phyloP scores from a whole-genome alignment of 64 coral and sea anemone species.

The Pocillopora damicornis region DNA sequence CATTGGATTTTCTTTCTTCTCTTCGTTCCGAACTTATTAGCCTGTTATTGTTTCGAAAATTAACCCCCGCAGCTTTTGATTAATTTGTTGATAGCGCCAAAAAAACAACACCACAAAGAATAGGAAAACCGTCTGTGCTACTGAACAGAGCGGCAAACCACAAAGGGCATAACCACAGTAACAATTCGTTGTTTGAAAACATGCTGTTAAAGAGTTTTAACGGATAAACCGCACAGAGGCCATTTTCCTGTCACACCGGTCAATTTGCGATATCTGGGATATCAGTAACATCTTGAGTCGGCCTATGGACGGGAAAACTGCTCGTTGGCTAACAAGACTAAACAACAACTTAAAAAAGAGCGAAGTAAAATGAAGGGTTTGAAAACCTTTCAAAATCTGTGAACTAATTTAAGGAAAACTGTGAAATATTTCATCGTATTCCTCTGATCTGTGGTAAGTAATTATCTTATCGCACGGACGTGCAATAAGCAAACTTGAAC shows the following conservation, averaged over 20 bases:
- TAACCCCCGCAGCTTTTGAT: neutral
- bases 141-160: neutral
- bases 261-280: slow-evolving; percentile 24
- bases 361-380: neutral
- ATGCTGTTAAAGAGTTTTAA: slow-evolving; percentile 27
- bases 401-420: neutral
- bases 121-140: neutral
- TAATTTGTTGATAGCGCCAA: slow-evolving; percentile 16
- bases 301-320: slow-evolving; percentile 5
- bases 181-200: slow-evolving; percentile 36
- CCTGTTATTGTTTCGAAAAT: slow-evolving; percentile 37
- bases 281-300: neutral
- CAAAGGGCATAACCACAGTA: slow-evolving; percentile 35
- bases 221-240: slow-evolving; percentile 15
- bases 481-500: slow-evolving; percentile 29
- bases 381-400: neutral
- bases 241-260: slow-evolving; percentile 23
- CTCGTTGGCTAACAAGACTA: slow-evolving; percentile 5
- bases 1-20: neutral
- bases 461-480: slow-evolving; percentile 34
- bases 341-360: slow-evolving; percentile 26
- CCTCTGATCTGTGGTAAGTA: slow-evolving; percentile 2
- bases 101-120: neutral
- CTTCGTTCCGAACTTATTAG: neutral
- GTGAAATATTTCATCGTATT: slow-evolving; percentile 26